Evolutionary conservation across 2,888 invertebrate genomes (phyloP).

Genomic region (Acanthosepion lycidas): DNA sequence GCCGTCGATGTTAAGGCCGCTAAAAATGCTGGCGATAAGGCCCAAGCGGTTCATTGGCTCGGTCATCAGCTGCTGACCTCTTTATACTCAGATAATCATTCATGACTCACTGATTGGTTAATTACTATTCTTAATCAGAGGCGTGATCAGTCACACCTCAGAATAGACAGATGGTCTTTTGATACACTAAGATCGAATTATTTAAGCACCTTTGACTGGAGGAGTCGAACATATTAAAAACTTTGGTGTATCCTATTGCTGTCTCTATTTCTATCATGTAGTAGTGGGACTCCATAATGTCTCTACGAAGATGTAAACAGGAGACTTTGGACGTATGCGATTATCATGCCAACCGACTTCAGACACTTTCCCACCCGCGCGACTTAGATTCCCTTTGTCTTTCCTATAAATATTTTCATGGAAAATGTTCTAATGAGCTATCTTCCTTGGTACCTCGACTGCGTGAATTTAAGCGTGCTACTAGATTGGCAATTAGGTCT

Average conservation of each 20-base stretch:
- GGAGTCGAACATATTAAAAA: not conserved
- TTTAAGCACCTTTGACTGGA: not conserved
- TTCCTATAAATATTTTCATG: no score
- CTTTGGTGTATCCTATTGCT: not conserved
- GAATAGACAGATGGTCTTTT: not conserved
- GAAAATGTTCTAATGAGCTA: no score
- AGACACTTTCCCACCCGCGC: no score
- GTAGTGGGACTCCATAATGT: no score
- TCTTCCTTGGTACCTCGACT: no score
- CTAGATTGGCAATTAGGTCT: no score
- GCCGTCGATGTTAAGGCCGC: not conserved
- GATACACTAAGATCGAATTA: not conserved
- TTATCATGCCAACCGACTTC: no score
- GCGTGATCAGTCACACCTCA: conserved; percentile 17
- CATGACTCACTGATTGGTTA: not conserved
- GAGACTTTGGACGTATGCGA: no score
- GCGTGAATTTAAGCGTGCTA: no score
- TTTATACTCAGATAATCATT: not conserved
- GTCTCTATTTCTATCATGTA: not conserved
- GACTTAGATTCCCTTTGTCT: no score
- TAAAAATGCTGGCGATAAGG: not conserved
- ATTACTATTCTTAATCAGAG: not conserved
- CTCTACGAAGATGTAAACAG: no score
- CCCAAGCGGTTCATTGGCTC: not conserved
- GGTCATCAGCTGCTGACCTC: not conserved